Evolutionary conservation across 2,113 vertebrate genomes (phyloP).

Genomic region (Willisornis vidua): DNA sequence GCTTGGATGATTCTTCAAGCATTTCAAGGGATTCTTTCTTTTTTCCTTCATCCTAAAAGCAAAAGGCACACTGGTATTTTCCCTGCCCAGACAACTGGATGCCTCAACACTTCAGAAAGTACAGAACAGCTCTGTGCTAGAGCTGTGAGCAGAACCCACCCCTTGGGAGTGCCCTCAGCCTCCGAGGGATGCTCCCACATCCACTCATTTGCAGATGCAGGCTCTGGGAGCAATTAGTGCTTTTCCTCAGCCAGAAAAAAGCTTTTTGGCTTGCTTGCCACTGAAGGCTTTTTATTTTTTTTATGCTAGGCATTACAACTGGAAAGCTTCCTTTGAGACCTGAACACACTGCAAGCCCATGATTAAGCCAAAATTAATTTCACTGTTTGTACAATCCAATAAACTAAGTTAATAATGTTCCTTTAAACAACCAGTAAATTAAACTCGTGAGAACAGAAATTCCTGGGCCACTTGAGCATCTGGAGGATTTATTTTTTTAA

Average conservation of each 20-base stretch:
- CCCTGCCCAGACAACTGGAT: neutral
- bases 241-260: neutral
- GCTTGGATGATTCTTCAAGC: slow-evolving; percentile 86
- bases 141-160: neutral
- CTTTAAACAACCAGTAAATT: neutral
- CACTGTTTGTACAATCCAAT: neutral
- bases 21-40: slow-evolving; percentile 80
- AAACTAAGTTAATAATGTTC: neutral
- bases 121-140: neutral
- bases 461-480: neutral
- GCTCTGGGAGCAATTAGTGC: neutral
- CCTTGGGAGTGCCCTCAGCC: neutral
- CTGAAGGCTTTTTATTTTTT: neutral
- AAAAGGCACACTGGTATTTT: neutral
- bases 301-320: neutral
- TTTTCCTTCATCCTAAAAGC: slow-evolving; percentile 83
- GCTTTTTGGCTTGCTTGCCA: neutral
- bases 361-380: neutral
- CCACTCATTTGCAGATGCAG: neutral
- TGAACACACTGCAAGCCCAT: neutral
- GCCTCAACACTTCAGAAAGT: neutral
- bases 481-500: neutral
- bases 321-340: neutral
- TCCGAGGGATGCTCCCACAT: neutral
- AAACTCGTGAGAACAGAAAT: neutral